Evolutionary conservation across 2,888 invertebrate genomes (phyloP).

Genomic region (Lumbricus terrestris): DNA sequence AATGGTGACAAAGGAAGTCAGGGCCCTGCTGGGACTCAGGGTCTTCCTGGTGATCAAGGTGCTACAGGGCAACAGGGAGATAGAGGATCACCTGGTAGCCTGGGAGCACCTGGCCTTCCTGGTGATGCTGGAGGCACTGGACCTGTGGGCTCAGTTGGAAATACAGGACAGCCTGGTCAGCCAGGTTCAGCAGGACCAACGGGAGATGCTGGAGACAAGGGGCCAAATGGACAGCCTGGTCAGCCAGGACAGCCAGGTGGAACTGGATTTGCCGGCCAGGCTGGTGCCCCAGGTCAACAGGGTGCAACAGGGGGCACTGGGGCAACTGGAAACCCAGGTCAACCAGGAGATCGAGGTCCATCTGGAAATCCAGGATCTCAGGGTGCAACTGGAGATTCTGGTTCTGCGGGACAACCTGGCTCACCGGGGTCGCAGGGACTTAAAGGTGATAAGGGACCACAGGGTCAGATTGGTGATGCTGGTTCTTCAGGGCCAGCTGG

Average conservation of each 20-base stretch:
- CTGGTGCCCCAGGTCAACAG: slow-evolving; percentile 24
- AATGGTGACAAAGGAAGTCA: slow-evolving; percentile 28
- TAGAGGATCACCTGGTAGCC: slow-evolving; percentile 26
- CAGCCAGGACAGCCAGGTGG: slow-evolving; percentile 25
- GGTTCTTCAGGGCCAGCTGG: slow-evolving; percentile 64
- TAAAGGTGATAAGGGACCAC: slow-evolving; percentile 18
- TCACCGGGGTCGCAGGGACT: slow-evolving; percentile 22
- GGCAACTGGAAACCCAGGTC: slow-evolving; percentile 23
- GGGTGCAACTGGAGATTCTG: slow-evolving; percentile 25
- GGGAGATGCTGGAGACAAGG: slow-evolving; percentile 26
- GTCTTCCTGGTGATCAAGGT: slow-evolving; percentile 29
- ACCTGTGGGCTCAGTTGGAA: slow-evolving; percentile 21
- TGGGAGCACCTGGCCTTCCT: slow-evolving; percentile 29
- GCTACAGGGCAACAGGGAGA: slow-evolving; percentile 24
- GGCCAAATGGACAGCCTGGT: slow-evolving; percentile 33
- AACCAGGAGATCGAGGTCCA: slow-evolving; percentile 22
- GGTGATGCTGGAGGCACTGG: slow-evolving; percentile 22
- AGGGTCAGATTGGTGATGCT: slow-evolving; percentile 37
- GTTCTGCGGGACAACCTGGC: slow-evolving; percentile 27
- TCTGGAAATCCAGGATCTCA: slow-evolving; percentile 19
- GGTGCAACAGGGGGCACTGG: slow-evolving; percentile 28
- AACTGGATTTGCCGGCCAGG: background rate
- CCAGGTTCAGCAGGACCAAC: slow-evolving; percentile 26
- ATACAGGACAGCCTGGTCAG: slow-evolving; percentile 16
- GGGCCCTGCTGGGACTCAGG: slow-evolving; percentile 32